A percentile compares a stretch with the other conserved stretches of the same genome.
phyloP scores from a whole-genome alignment of 2,113 vertebrate genomes.

The Nanger granti region DNA sequence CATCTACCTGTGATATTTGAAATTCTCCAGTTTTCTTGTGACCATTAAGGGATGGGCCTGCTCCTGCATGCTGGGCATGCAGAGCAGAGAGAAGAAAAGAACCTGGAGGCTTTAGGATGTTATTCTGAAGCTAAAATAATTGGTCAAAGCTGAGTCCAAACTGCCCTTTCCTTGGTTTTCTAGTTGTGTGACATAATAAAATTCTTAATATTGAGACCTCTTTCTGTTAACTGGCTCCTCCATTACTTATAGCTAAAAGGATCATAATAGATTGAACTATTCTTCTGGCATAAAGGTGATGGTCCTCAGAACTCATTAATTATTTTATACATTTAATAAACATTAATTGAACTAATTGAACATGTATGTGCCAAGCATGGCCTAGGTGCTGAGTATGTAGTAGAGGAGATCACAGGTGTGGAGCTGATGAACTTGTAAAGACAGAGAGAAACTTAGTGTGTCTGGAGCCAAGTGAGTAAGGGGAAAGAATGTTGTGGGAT shows the following conservation, averaged over 20 bases:
- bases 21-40: background rate
- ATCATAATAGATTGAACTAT: background rate
- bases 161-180: background rate
- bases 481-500: background rate
- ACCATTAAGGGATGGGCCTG: background rate
- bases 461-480: background rate
- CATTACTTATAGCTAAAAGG: background rate
- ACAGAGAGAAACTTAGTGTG: background rate
- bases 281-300: conserved; percentile 28
- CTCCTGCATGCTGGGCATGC: background rate
- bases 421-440: background rate
- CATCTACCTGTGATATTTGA: background rate
- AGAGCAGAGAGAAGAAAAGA: background rate
- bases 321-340: background rate
- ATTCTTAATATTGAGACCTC: background rate
- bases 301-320: conserved; percentile 1
- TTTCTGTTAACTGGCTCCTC: background rate
- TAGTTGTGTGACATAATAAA: background rate
- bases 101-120: background rate
- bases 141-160: background rate
- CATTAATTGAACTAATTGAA: conserved; percentile 27
- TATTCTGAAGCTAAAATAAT: conserved; percentile 15
- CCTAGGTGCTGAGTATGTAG: background rate
- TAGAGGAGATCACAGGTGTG: background rate
- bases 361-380: background rate